These are phyloP conservation scores for Poeciliopsis presidionis DNA, from an alignment of 2,797 vertebrate genomes.

Conservation along the genomic window DNA sequence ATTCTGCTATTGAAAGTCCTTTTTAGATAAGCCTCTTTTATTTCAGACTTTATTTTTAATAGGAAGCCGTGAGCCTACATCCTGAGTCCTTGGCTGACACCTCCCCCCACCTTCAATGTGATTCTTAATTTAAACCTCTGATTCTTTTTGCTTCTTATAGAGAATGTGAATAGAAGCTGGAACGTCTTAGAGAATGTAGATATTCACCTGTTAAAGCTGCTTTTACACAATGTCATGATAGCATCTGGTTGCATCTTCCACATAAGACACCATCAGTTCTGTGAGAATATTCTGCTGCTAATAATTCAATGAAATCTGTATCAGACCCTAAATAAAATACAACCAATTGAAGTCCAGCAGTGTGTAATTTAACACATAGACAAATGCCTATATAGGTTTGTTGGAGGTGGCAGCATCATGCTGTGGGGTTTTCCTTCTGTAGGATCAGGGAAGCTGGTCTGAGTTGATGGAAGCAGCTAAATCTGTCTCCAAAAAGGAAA, in stretches of 20 bases:
- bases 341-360: not conserved
- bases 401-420: not conserved
- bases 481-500: not conserved
- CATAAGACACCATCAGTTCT: not conserved
- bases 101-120: conserved; percentile 10
- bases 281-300: not conserved
- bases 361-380: not conserved
- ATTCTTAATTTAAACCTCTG: conserved; percentile 28
- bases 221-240: not conserved
- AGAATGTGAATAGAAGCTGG: not conserved
- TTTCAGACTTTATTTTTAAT: conserved; percentile 66
- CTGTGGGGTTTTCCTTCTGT: not conserved
- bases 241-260: not conserved
- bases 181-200: not conserved
- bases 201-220: not conserved
- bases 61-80: conserved; percentile 31
- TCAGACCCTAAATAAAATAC: not conserved
- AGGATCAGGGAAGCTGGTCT: not conserved
- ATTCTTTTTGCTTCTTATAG: conserved; percentile 17
- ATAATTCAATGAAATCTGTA: not conserved
- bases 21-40: conserved; percentile 70
- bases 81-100: conserved; percentile 48
- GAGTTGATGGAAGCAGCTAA: not conserved
- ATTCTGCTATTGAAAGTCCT: conserved; percentile 45
- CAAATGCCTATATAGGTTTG: not conserved